Evolutionary conservation across 1,140 invertebrate genomes (phyloP), one percentile per base, ranked within the genome.

Genomic region (Diachasma alloeum): DNA sequence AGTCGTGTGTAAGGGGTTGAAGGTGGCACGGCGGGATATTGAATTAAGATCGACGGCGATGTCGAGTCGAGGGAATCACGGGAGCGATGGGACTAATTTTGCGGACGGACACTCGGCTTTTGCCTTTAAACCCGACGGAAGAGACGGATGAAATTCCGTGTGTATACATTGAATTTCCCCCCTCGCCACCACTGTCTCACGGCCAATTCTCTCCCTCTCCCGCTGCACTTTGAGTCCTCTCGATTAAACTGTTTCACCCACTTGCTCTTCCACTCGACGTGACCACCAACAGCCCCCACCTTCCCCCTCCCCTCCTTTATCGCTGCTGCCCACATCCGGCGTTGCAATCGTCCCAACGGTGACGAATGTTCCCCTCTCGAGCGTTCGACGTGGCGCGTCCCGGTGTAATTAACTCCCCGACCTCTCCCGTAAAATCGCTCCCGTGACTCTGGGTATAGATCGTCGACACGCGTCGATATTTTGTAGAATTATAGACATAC

Each of bases 51-150:
- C 48, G 73, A 72, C 77, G 26, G 42, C 39, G 26, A 53, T 73
- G 67, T 76, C 67, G 66, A 42, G 10, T 17, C 70, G 19, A 26
- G 37, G 36, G 53, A 75, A 75, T 75, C 68, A 66, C 71, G 24
- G 66, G 71, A 78, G 66, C 76, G 72, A 78, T 66, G 59, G 67
- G 75, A 78, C 73, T 78, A 78, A 78, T 78, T 78, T 75, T 53
- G 56, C 46, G 56, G 39, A 72, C 69, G 68, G 73, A 75, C 73
- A 72, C 73, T 72, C 53, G 53, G 11, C 46, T 67, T 70, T 31
- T 26, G 19, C 44, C 15, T 68, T 37, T 24, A 26, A 31, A 63
- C 24, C 19, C 11, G 19, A 26, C 22, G 24, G 22, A 9, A 26
- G 59, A 63, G 24, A 17, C 4, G 48, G 48, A 6, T 53, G 48